Base-by-base conservation (phyloP, 2,113 vertebrate genomes). In the Gopherus flavomarginatus region DNA sequence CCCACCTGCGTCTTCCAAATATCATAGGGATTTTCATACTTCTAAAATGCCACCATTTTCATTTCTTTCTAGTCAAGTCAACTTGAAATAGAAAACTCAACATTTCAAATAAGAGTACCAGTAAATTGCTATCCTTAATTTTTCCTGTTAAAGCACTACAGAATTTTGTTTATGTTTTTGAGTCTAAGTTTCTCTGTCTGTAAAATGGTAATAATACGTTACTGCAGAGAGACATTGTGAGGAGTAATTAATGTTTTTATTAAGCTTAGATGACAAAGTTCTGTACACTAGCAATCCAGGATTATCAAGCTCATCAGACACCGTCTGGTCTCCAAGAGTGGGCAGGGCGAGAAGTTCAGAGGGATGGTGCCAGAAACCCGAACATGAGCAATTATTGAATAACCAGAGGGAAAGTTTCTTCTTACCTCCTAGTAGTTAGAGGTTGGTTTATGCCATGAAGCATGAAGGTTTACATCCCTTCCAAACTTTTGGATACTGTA, bases 91-190 rank as follows among this genome's bases (percentile, higher is more conserved):
- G 38, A 91, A 78, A 78, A 78, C 24, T 8, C 12, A 4, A 49
- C 62, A 65, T 44, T 90, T 62, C 62, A 80, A 42, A 62, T 54
- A 78, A 78, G 62, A 53, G 9, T 38, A 38, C 26, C 69, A 72
- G 42, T 38, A 47, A 44, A 75, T n/a, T 35, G 3, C 35, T 79
- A 80, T 52, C 52, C 12, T 27, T 47, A 85, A 35, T 78, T 88
- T 72, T 85, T 31, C 85, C 1, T 88, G 93, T 75, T 78, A 90
- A 87, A 89, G 82, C 26, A 2, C 38, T 5, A 24, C 7, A 81
- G 86, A 85, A 83, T 92, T 90, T 52, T 84, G 50, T 78, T 88
- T 65, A 14, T 14, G 27, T 85, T 56, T 47, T 85, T 53, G n/a
- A 5, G 56, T 2, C 53, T 86, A 52, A 49, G 42, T 72, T 80